Evolutionary conservation across 2,113 vertebrate species (phyloP), one percentile per base, ranked within the genome.

Genomic region (Saimiri boliviensis): DNA sequence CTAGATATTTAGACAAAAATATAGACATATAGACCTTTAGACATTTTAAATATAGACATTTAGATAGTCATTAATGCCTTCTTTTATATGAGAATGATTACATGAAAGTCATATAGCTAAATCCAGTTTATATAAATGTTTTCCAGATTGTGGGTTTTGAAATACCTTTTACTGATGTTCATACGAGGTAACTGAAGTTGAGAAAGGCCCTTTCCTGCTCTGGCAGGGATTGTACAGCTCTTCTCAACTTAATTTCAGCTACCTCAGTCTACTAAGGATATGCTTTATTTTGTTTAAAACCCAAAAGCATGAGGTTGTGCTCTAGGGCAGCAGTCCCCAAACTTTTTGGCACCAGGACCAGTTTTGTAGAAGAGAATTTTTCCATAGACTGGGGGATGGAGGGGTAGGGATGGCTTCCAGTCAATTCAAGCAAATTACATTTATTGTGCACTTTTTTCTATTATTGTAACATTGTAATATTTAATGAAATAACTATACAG

Each of bases 201-300:
- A 47, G 21, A 47, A 23, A 47, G 23, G 21, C 8, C 0, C 8
- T 49, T 68, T 86, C 52, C 12, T 86, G 32, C 35, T 66, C 3
- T 42, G 6, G 7, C 0, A 68, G 8, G 12, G 25, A 54, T 32
- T 2, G 0, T 1, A 6, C 1, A 35, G 5, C 30, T 86, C 1
- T 25, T 12, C 1, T 66, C 30, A 23, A 20, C 3, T 25, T 40
- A 8, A 58, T 49, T 20, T 40, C 40, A 89, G 13, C 4, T 13
- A 11, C 19, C 11, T 77, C 16, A 23, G 5, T 32, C 14, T 40
- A 8, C 3, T 17, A 52, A 73, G 10, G 10, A 90, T 27, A 14
- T 40, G 4, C 23, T 54, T 56, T 40, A 27, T 58, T 83, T 56
- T 45, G 3, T 68, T 90, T 68, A 35, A 21, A 42, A 9, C 2